Evolutionary conservation across 2,888 invertebrate genomes (phyloP).

Genomic region (Stenichneumon culpator): DNA sequence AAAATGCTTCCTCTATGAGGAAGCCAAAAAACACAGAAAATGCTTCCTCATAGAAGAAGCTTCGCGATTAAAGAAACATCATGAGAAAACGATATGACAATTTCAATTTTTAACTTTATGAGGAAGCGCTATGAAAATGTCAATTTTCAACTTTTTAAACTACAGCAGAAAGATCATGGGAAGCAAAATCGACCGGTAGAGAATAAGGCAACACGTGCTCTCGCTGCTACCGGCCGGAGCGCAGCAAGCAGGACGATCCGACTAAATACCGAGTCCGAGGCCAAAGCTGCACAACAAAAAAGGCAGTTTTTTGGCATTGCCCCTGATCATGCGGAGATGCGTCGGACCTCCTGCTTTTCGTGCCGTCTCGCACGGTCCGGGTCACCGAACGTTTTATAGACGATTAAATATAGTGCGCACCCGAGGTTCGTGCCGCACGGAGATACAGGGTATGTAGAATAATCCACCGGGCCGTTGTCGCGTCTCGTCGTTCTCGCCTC

Average conservation of each 20-base stretch:
- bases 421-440: conserved; percentile 7
- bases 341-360: background rate
- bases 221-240: no score
- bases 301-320: background rate
- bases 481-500: conserved; percentile 19
- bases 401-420: conserved; percentile 5
- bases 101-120: no score
- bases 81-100: no score
- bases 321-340: background rate
- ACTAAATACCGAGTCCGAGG: background rate
- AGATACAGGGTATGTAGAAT: conserved; percentile 14
- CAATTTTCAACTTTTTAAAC: no score
- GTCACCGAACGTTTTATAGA: conserved; percentile 51
- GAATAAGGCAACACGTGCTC: background rate
- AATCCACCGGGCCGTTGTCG: conserved; percentile 9
- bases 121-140: no score
- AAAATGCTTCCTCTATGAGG: no score
- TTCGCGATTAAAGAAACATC: no score
- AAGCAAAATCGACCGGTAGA: background rate
- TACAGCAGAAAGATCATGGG: background rate
- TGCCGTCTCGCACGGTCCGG: background rate
- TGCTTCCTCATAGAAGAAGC: no score
- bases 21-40: no score
- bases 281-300: background rate
- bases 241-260: background rate